phyloP scores from a whole-genome alignment of 2,797 vertebrate genomes.

The Bradypodion pumilum region DNA sequence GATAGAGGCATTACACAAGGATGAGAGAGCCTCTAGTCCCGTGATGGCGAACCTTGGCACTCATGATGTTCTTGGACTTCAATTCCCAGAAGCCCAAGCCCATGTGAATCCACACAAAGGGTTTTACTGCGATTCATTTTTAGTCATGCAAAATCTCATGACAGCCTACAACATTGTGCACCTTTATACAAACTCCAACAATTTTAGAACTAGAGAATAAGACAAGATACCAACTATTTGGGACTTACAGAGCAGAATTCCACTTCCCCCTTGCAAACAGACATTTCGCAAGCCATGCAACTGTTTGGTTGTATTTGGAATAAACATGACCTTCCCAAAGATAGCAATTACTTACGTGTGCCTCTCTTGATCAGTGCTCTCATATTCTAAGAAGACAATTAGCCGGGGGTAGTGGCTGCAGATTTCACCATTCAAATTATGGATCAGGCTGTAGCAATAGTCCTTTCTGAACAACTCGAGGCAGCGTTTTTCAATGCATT shows the following conservation, averaged over 20 bases:
- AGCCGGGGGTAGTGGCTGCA: constrained; percentile 96
- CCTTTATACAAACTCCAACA: background rate
- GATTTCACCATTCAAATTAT: constrained; percentile 90
- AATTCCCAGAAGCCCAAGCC: no score
- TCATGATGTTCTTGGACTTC: no score
- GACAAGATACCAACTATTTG: background rate
- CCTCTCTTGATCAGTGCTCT: constrained; percentile 82
- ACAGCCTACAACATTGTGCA: background rate
- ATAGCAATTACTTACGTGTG: constrained; percentile 79
- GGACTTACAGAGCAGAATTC: background rate
- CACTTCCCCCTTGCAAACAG: background rate
- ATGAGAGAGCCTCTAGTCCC: no score
- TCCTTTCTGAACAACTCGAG: constrained; percentile 92
- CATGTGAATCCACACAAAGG: no score
- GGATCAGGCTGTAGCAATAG: constrained; percentile 93
- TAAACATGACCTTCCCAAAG: background rate
- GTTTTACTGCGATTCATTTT: no score
- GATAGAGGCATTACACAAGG: no score
- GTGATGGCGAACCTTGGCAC: no score
- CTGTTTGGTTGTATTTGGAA: background rate
- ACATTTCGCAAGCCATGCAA: background rate
- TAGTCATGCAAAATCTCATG: background rate
- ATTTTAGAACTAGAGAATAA: background rate
- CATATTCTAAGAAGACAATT: constrained; percentile 93
- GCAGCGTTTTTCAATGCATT: constrained; percentile 90